Base-by-base conservation (phyloP, 1,140 invertebrate genomes). In the Callitettix versicolor region DNA sequence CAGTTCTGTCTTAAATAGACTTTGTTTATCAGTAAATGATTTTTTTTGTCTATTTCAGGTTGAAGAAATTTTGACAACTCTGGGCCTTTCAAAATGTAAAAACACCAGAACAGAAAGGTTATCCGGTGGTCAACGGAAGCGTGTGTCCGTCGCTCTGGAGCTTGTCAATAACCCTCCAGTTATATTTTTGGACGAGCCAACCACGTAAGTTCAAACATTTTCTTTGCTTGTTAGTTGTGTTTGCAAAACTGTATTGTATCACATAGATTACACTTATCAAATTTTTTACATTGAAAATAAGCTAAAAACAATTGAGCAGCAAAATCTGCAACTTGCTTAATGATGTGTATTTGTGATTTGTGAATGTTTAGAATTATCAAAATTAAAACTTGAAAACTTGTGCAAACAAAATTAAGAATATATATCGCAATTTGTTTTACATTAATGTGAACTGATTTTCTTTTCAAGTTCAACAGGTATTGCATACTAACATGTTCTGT, bases 151-250 rank as follows among this genome's bases (percentile, higher is more conserved):
- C 17, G 80, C 79, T n/a, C 64, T 79, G 18, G 80, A 82, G 65
- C 65, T 83, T 18, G 76, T 82, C 53, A 80, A 78, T 64, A 81
- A 82, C 61, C 81, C 81, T 11, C 78, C 80, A 4, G 72, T 83
- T 34, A 77, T 83, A 69, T 81, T 82, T 64, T 75, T 83, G 58
- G 80, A 83, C 65, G 80, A 83, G 60, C 80, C 80, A 18, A 82
- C 80, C 12, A 81, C 77, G 79, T 80, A 52, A 67, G 62, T 60
- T 14, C 3, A n/a, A n/a, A n/a, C n/a, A n/a, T n/a, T n/a, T n/a
- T n/a, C n/a, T n/a, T n/a, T n/a, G n/a, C n/a, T n/a, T n/a, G n/a
- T n/a, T n/a, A n/a, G n/a, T n/a, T n/a, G n/a, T n/a, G n/a, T n/a
- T n/a, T n/a, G n/a, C n/a, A n/a, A n/a, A n/a, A n/a, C n/a, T n/a